Conservation (phyloP, 2,797 vertebrate species). For the Myripristis murdjan region DNA sequence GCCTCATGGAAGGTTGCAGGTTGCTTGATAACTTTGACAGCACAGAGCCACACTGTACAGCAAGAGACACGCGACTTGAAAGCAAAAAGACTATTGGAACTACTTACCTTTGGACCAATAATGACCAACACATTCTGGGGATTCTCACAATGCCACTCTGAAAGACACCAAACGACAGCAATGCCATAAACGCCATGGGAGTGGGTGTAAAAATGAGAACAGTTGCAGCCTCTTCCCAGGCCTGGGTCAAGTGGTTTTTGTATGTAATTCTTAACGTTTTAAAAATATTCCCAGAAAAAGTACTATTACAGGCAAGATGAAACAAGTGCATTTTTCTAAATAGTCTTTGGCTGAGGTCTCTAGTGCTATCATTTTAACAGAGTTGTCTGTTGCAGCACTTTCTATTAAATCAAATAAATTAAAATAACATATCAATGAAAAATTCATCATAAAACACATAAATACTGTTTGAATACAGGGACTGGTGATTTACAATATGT, state of each 20-base stretch:
- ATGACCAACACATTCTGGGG: conserved; percentile 89
- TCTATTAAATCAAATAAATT: conserved; percentile 17
- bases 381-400: conserved; percentile 15
- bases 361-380: conserved; percentile 54
- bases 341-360: conserved; percentile 23
- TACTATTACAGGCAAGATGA: neutral
- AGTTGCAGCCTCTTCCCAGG: conserved; percentile 5
- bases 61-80: conserved; percentile 14
- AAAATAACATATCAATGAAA: neutral
- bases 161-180: conserved; percentile 58
- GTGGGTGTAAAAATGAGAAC: neutral
- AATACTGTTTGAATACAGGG: no score
- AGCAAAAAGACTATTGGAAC: neutral
- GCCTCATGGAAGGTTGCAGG: conserved; percentile 28
- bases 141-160: conserved; percentile 93
- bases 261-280: neutral
- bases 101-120: conserved; percentile 92
- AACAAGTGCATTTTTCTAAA: no score
- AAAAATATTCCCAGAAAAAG: no score
- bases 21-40: conserved; percentile 43
- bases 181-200: conserved; percentile 9
- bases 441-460: no score
- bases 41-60: conserved; percentile 9
- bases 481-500: no score
- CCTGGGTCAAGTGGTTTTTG: conserved; percentile 13